Evolutionary conservation across 2,113 vertebrate genomes (phyloP).

Genomic region (Nesogale talazaci): DNA sequence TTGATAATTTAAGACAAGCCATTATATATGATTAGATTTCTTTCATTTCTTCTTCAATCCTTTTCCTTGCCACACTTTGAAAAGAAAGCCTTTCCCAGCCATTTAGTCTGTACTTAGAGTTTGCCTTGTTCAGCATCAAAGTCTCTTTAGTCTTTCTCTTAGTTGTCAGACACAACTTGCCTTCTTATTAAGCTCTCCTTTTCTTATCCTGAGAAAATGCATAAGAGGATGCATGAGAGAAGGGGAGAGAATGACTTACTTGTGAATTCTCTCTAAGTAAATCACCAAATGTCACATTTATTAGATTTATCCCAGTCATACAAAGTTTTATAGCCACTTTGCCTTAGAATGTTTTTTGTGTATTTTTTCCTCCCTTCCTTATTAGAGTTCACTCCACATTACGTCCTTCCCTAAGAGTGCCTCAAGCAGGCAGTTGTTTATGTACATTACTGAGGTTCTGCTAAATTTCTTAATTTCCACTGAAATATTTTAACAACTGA

Average conservation of each 20-base stretch:
- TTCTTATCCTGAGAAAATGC: neutral
- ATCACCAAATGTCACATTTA: neutral
- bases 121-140: conserved; percentile 31
- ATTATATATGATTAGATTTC: neutral
- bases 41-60: conserved; percentile 21
- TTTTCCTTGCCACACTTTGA: conserved; percentile 5
- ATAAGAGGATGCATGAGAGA: neutral
- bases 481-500: conserved; percentile 30
- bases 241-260: conserved; percentile 33
- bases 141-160: neutral
- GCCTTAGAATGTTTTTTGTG: neutral
- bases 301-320: neutral
- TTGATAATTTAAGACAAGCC: conserved; percentile 13
- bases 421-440: conserved; percentile 41
- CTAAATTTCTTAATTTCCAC: conserved; percentile 31
- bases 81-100: conserved; percentile 23
- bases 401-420: conserved; percentile 13
- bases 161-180: neutral
- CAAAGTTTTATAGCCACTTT: conserved; percentile 29
- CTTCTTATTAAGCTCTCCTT: neutral
- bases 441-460: conserved; percentile 40
- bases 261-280: neutral
- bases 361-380: neutral
- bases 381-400: conserved; percentile 19
- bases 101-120: neutral